Base-by-base conservation (phyloP, 2,888 invertebrate genomes). In the Chrysolina oricalcia region DNA sequence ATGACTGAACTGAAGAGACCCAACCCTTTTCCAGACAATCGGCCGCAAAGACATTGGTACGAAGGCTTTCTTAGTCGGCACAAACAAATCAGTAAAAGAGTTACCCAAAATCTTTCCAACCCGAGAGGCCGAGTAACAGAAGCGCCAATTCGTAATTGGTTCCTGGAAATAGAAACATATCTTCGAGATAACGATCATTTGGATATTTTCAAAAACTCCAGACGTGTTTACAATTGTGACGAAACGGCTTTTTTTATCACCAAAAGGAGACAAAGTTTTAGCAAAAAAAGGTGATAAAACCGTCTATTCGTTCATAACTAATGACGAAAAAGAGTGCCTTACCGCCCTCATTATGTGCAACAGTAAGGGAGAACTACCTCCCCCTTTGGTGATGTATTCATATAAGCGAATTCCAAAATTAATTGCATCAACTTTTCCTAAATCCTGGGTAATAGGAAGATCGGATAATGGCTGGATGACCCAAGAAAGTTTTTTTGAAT, bases 21-120 rank as follows among this genome's bases (percentile, higher is more conserved):
- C 11, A 70, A 75, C 41, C 81, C 76, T 5, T 85, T 85, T 70
- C 81, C 77, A 50, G 76, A 86, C 79, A 82, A 81, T 53, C 72
- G 82, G 50, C 86, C 85, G 53, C 85, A 86, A 11, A 82, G 83
- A 69, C 83, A 85, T 48, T 87, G 87, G 86, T 86, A 80, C 71
- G 69, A 81, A 19, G 76, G 69, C 6, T 88, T 87, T 81, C 70
- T 85, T 70, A 80, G 81, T 64, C 80, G 86, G 65, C 85, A 87
- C 76, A 83, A 85, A n/a, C 76, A 81, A 23, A 76, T 87, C 2
- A 65, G 80, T 15, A 53, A 81, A 75, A 72, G 83, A n/a, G 74
- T 81, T 41, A 70, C 83, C 6, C 83, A 86, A 78, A 84, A 84
- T 77, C 80, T 85, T 62, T 82, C 82, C 11, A 65, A 71, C 41